phyloP scores from a whole-genome alignment of 2,888 invertebrate genomes.

The Calliopum simillimum region DNA sequence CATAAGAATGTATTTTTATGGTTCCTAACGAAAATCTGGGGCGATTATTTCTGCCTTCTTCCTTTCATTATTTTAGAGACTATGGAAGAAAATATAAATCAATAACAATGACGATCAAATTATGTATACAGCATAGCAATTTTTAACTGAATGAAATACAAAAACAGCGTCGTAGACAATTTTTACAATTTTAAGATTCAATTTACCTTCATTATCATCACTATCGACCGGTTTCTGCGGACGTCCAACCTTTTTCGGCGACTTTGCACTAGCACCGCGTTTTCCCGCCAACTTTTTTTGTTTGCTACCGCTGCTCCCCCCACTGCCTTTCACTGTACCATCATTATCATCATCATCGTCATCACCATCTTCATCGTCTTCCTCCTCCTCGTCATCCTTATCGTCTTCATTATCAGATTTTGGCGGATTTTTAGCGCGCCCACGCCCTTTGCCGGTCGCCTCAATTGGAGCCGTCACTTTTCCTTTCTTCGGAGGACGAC shows the following conservation, averaged over 20 bases:
- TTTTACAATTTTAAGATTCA: too few relatives aligned
- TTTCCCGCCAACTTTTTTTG: slow-evolving; percentile 26
- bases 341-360: slow-evolving; percentile 25
- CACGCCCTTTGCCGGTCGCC: slow-evolving; percentile 40
- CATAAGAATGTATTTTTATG: too few relatives aligned
- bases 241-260: slow-evolving; percentile 46
- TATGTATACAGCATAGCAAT: too few relatives aligned
- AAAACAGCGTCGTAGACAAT: too few relatives aligned
- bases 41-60: too few relatives aligned
- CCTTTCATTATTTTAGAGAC: too few relatives aligned
- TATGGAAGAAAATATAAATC: too few relatives aligned
- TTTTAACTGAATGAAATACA: too few relatives aligned
- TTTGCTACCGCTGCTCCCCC: slow-evolving; percentile 30
- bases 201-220: slow-evolving; percentile 51
- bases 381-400: slow-evolving; percentile 31
- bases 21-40: too few relatives aligned
- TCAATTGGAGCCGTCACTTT: neutral
- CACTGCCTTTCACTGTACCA: slow-evolving; percentile 22
- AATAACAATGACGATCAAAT: too few relatives aligned
- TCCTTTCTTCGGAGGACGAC: slow-evolving; percentile 35
- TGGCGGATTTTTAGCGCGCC: slow-evolving; percentile 37
- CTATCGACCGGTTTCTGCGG: slow-evolving; percentile 52
- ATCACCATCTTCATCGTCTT: slow-evolving; percentile 37
- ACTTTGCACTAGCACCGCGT: slow-evolving; percentile 33
- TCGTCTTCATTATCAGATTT: slow-evolving; percentile 30